Evolutionary conservation across 2,888 invertebrate genomes (phyloP).

Genomic region (Gymnoscelis rufifasciata): DNA sequence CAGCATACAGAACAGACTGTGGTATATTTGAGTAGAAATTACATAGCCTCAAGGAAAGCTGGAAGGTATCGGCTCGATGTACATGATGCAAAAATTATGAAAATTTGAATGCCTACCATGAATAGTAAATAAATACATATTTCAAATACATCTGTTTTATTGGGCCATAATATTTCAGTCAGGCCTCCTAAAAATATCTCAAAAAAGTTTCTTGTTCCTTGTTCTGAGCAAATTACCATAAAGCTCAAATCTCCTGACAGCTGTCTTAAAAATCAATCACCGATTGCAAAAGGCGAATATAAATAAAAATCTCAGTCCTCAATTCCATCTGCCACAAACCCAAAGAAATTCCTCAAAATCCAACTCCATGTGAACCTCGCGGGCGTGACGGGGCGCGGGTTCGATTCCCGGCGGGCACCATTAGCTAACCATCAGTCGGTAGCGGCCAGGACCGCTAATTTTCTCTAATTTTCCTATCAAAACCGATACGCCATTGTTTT

Average conservation of each 20-base stretch:
- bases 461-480: constrained; percentile 79
- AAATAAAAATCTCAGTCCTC: neutral
- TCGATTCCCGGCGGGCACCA: constrained; percentile 70
- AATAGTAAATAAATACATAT: too few species aligned
- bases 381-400: constrained; percentile 64
- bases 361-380: constrained; percentile 57
- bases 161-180: too few species aligned
- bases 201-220: too few species aligned
- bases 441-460: constrained; percentile 68
- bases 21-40: too few species aligned
- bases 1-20: too few species aligned
- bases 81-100: constrained; percentile 24
- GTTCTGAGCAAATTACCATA: too few species aligned
- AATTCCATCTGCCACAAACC: constrained; percentile 2
- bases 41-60: constrained; percentile 32
- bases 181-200: too few species aligned
- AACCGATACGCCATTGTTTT: constrained; percentile 64
- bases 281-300: neutral
- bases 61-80: constrained; percentile 21
- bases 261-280: neutral
- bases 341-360: constrained; percentile 10
- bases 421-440: constrained; percentile 76
- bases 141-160: too few species aligned
- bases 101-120: neutral
- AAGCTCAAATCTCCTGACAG: too few species aligned